Evolutionary conservation across 1,140 invertebrate genomes (phyloP).

Genomic region (Brachionus angularis): DNA sequence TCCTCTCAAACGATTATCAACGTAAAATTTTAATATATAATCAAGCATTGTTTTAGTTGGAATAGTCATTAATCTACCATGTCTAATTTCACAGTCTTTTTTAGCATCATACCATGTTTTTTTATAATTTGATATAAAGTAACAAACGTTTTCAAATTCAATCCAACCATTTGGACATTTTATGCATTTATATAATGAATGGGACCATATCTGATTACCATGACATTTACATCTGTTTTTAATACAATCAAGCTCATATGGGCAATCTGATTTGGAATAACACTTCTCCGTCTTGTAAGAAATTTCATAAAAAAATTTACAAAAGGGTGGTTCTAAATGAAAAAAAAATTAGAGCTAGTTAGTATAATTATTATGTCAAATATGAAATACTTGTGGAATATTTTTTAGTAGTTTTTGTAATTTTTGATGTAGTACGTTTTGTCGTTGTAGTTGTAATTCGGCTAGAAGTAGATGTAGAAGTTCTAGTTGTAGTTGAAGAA

Average conservation of each 20-base stretch:
- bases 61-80: background rate
- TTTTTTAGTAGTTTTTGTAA: no score
- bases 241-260: background rate
- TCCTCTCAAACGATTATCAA: background rate
- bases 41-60: slow-evolving; percentile 6
- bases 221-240: background rate
- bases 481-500: no score
- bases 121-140: slow-evolving; percentile 14
- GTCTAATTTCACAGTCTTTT: background rate
- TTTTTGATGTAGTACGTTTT: no score
- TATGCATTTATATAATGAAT: background rate
- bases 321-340: no score
- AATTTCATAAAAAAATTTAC: no score
- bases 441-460: no score
- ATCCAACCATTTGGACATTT: slow-evolving; percentile 11
- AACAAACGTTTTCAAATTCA: slow-evolving; percentile 8
- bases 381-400: no score
- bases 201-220: background rate
- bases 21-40: slow-evolving; percentile 2
- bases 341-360: no score
- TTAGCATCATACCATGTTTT: slow-evolving; percentile 28
- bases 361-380: no score
- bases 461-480: no score
- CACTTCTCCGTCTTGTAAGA: no score
- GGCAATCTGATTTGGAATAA: background rate